These are phyloP conservation scores for Griposia aprilina DNA, from an alignment of 2,888 invertebrate genomes.

Conservation along the genomic window DNA sequence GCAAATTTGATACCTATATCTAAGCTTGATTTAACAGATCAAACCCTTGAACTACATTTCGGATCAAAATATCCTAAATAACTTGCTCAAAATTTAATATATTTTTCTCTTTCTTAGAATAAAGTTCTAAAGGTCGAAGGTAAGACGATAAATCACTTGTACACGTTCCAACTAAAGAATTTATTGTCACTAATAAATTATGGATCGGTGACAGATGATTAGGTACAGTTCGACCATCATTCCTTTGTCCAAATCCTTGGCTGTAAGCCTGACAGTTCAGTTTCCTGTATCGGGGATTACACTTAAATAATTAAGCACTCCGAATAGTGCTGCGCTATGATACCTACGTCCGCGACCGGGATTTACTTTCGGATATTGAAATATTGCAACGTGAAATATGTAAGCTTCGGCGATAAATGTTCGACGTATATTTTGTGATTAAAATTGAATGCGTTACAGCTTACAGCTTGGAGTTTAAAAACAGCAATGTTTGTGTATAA, in stretches of 20 bases:
- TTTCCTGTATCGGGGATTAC: slow-evolving; percentile 65
- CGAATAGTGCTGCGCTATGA: slow-evolving; percentile 59
- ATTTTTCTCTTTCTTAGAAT: slow-evolving; percentile 12
- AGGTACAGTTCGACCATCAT: slow-evolving; percentile 53
- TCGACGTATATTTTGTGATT: slow-evolving; percentile 32
- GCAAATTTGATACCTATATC: too few relatives aligned
- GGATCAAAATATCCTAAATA: slow-evolving; percentile 17
- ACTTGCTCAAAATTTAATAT: not conserved
- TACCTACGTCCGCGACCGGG: slow-evolving; percentile 26
- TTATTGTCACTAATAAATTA: slow-evolving; percentile 65
- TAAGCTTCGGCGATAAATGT: slow-evolving; percentile 32
- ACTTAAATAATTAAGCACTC: slow-evolving; percentile 68
- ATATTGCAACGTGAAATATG: slow-evolving; percentile 47
- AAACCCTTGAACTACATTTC: not conserved
- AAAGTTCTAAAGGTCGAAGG: not conserved
- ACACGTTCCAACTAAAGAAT: slow-evolving; percentile 29
- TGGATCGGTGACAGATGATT: slow-evolving; percentile 63
- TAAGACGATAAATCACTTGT: slow-evolving; percentile 33
- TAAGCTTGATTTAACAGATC: slow-evolving; percentile 27
- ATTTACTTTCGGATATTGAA: slow-evolving; percentile 45
- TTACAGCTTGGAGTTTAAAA: not conserved
- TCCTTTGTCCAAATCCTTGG: slow-evolving; percentile 59
- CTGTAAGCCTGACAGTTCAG: slow-evolving; percentile 53
- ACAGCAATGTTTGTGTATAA: slow-evolving; percentile 1
- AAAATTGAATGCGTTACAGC: slow-evolving; percentile 17